phyloP scores from a whole-genome alignment of 2,888 invertebrate genomes.

The Fabriciana adippe region DNA sequence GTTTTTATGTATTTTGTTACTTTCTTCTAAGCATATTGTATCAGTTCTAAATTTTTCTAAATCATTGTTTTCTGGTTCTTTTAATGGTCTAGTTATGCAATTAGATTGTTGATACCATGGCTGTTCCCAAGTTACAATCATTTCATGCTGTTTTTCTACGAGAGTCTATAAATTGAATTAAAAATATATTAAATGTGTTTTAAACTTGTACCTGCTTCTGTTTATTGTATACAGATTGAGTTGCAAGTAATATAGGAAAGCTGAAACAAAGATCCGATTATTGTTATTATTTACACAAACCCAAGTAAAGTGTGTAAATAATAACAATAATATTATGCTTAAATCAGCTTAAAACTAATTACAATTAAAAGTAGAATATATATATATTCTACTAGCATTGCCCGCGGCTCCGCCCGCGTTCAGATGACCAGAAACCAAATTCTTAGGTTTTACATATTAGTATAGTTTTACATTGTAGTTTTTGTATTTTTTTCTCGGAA shows the following conservation, averaged over 20 bases:
- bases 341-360: no score
- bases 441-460: no score
- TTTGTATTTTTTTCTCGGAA: no score
- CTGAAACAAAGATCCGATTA: background rate
- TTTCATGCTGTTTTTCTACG: conserved; percentile 46
- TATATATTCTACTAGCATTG: no score
- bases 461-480: no score
- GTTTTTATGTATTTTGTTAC: conserved; percentile 55
- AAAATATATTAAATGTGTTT: background rate
- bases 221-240: no score
- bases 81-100: conserved; percentile 51
- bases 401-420: no score
- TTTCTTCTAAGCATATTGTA: conserved; percentile 58
- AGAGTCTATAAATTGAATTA: conserved; percentile 37
- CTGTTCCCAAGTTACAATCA: conserved; percentile 59
- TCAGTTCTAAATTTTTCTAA: conserved; percentile 51
- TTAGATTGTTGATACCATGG: conserved; percentile 67
- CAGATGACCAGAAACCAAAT: no score
- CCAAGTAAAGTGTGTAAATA: no score
- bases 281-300: no score
- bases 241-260: background rate
- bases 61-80: conserved; percentile 39
- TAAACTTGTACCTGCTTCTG: no score
- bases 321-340: background rate
- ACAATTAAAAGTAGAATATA: no score